A percentile compares a stretch with the other conserved stretches of the same genome.
Conservation (phyloP, 2,888 invertebrate species). For the Muscina levida region DNA sequence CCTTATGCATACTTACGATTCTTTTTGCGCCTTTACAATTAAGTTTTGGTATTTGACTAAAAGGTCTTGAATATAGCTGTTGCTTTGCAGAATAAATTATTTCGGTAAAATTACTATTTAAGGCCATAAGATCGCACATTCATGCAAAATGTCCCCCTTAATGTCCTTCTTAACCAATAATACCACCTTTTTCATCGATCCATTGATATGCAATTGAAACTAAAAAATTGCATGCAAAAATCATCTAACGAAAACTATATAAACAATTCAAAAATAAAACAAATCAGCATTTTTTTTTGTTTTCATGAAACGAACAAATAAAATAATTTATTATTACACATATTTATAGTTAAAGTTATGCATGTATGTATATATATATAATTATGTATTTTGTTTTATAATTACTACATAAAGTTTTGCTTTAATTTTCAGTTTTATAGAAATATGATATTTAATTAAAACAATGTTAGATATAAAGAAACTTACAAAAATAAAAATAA, state of each 20-base stretch:
- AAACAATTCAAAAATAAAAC: conserved; percentile 60
- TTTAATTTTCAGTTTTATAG: conserved; percentile 27
- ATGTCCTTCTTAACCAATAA: too few relatives aligned
- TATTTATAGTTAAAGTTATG: conserved; percentile 53
- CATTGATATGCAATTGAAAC: conserved; percentile 31
- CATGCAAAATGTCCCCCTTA: too few relatives aligned
- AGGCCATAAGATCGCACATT: too few relatives aligned
- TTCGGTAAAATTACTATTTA: too few relatives aligned
- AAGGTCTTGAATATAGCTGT: too few relatives aligned
- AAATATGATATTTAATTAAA: conserved; percentile 28
- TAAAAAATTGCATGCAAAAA: background rate
- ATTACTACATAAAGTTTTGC: conserved; percentile 27
- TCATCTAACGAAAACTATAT: background rate
- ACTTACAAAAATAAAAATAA: conserved; percentile 35
- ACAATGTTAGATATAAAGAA: conserved; percentile 7
- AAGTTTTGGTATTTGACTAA: too few relatives aligned
- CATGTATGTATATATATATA: conserved; percentile 24
- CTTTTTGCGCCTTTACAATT: too few relatives aligned
- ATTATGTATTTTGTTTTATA: conserved; percentile 46
- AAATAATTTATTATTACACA: conserved; percentile 68
- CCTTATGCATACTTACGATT: too few relatives aligned
- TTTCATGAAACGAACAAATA: conserved; percentile 69
- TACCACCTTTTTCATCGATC: background rate
- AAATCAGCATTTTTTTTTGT: conserved; percentile 48
- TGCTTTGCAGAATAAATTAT: too few relatives aligned